A percentile compares a stretch with the other conserved stretches of the same genome.
These are phyloP conservation scores for Argyresthia albistria DNA, from an alignment of 2,888 invertebrate genomes.

Conservation along the genomic window DNA sequence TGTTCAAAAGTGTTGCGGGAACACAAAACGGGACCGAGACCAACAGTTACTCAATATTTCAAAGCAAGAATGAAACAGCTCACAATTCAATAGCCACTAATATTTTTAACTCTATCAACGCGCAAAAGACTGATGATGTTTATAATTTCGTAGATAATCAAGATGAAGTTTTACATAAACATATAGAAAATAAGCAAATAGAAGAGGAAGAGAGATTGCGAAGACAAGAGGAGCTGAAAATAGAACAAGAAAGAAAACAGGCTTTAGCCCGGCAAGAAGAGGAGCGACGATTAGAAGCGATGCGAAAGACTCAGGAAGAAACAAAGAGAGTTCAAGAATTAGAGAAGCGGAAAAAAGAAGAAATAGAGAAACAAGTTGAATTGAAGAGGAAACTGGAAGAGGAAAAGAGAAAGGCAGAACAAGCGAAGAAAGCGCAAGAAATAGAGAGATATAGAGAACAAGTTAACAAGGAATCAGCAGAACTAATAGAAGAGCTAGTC, in stretches of 20 bases:
- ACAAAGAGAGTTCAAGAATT: constrained; percentile 13
- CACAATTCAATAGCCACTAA: constrained; percentile 34
- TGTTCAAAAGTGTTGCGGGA: constrained; percentile 45
- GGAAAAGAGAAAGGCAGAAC: constrained; percentile 34
- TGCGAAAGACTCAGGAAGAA: constrained; percentile 14
- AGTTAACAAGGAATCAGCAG: constrained; percentile 43
- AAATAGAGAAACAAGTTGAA: constrained; percentile 11
- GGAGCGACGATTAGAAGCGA: constrained; percentile 13
- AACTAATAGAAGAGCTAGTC: constrained; percentile 37
- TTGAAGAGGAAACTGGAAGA: constrained; percentile 37
- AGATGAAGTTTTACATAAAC: constrained; percentile 21
- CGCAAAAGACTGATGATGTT: constrained; percentile 21
- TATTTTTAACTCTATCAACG: constrained; percentile 38
- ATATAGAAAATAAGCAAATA: constrained; percentile 22
- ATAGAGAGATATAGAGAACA: constrained; percentile 39
- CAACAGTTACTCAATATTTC: constrained; percentile 43
- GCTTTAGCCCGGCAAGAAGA: constrained; percentile 18
- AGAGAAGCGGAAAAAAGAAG: constrained; percentile 17
- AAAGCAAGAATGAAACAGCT: constrained; percentile 46
- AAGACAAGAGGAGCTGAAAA: constrained; percentile 27
- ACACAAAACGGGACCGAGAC: constrained; percentile 24
- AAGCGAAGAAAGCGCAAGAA: constrained; percentile 42
- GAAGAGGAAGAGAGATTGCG: constrained; percentile 20
- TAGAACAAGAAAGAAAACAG: constrained; percentile 23
- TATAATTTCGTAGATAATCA: constrained; percentile 40